These are phyloP conservation scores for Danio aesculapii DNA, from an alignment of 2,797 vertebrate genomes.

Conservation along the genomic window DNA sequence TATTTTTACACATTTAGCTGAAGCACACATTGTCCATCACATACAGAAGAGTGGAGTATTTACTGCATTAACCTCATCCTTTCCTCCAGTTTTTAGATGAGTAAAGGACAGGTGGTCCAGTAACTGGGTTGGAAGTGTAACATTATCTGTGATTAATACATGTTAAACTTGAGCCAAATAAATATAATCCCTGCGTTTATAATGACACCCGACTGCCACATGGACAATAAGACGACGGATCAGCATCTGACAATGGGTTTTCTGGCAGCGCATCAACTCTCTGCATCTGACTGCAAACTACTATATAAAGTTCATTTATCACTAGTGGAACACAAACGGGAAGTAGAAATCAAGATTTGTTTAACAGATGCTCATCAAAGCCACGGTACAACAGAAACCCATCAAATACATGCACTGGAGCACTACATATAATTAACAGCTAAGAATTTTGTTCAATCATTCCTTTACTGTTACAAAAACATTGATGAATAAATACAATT, in stretches of 20 bases:
- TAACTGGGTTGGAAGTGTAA: neutral
- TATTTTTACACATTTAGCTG: neutral
- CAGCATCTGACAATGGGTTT: conserved; percentile 9
- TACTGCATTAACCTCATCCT: neutral
- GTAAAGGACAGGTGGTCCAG: neutral
- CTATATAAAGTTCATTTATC: neutral
- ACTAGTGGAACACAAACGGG: conserved; percentile 14
- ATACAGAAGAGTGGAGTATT: neutral
- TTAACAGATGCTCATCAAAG: conserved; percentile 45
- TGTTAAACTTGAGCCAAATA: neutral
- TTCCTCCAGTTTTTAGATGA: neutral
- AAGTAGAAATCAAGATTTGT: neutral
- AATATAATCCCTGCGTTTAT: neutral
- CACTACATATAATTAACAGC: too few species aligned
- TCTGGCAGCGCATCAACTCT: conserved; percentile 21
- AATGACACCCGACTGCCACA: neutral
- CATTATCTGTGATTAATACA: neutral
- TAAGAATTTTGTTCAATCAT: too few species aligned
- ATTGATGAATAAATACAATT: too few species aligned
- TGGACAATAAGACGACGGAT: neutral
- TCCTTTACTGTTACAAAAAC: too few species aligned
- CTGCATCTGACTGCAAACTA: neutral
- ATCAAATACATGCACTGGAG: too few species aligned
- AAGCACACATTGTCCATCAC: neutral
- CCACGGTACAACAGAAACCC: neutral